Percentiles rank a stretch among this genome's conserved stretches.
These are phyloP conservation scores for Synergus itoensis DNA, from an alignment of 2,888 invertebrate genomes.

Conservation along the genomic window DNA sequence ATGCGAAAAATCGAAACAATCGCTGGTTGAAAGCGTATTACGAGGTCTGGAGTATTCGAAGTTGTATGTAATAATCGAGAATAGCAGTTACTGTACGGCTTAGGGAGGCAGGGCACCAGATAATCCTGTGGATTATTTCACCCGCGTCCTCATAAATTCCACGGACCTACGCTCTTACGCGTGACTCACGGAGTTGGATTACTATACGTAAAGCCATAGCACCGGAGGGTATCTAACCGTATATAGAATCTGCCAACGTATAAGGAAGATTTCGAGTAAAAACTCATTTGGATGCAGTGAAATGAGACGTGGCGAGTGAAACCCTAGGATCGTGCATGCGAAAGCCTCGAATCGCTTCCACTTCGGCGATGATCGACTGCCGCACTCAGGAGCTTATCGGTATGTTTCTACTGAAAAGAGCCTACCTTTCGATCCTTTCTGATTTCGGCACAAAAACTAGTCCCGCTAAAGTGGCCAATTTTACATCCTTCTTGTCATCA, in stretches of 20 bases:
- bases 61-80: conserved; percentile 32
- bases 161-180: conserved; percentile 50
- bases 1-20: conserved; percentile 39
- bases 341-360: conserved; percentile 23
- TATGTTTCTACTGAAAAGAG: conserved; percentile 1
- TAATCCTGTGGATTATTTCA: conserved; percentile 70
- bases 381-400: conserved; percentile 16
- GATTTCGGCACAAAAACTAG: background rate
- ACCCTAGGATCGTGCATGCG: background rate
- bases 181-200: conserved; percentile 61
- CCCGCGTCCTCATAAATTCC: conserved; percentile 69
- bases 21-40: conserved; percentile 29
- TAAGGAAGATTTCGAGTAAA: conserved; percentile 32
- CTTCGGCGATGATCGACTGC: conserved; percentile 28
- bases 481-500: background rate
- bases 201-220: background rate
- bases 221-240: background rate
- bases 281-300: conserved; percentile 38
- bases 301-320: conserved; percentile 33
- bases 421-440: conserved; percentile 4
- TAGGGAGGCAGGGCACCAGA: conserved; percentile 53
- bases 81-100: conserved; percentile 30
- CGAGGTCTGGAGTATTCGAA: conserved; percentile 15
- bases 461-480: background rate
- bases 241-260: conserved; percentile 25